These are phyloP conservation scores for Coregonus sp. DNA, from an alignment of 2,797 vertebrate genomes.

Conservation along the genomic window DNA sequence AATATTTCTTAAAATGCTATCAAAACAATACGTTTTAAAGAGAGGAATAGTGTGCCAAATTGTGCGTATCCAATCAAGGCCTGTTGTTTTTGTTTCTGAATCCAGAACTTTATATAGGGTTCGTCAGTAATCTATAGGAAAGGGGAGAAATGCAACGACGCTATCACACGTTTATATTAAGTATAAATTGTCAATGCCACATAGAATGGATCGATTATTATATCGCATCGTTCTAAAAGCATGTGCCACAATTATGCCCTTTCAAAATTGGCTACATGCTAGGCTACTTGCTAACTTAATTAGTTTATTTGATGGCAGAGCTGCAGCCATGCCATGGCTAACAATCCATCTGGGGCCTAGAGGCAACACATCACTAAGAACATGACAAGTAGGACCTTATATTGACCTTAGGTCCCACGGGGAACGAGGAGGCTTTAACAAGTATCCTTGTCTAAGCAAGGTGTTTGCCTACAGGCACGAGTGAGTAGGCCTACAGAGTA, in stretches of 20 bases:
- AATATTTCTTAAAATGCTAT: neutral
- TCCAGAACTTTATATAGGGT: neutral
- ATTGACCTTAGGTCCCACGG: conserved; percentile 17
- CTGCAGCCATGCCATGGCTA: neutral
- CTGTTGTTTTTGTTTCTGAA: neutral
- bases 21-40: neutral
- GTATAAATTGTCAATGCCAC: neutral
- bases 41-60: neutral
- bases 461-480: conserved; percentile 65
- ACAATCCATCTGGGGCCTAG: neutral
- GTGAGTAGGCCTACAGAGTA: conserved; percentile 65
- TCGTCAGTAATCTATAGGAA: neutral
- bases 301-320: neutral
- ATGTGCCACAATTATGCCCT: neutral
- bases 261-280: neutral
- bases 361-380: neutral
- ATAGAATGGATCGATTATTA: neutral
- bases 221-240: neutral
- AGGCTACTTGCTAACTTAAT: neutral
- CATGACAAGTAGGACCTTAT: neutral
- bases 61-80: neutral
- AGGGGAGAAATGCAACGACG: neutral
- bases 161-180: neutral
- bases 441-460: conserved; percentile 54
- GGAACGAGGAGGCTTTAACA: conserved; percentile 44